These are phyloP conservation scores for Macrophya annulata DNA, from an alignment of 2,888 invertebrate genomes.

Conservation along the genomic window DNA sequence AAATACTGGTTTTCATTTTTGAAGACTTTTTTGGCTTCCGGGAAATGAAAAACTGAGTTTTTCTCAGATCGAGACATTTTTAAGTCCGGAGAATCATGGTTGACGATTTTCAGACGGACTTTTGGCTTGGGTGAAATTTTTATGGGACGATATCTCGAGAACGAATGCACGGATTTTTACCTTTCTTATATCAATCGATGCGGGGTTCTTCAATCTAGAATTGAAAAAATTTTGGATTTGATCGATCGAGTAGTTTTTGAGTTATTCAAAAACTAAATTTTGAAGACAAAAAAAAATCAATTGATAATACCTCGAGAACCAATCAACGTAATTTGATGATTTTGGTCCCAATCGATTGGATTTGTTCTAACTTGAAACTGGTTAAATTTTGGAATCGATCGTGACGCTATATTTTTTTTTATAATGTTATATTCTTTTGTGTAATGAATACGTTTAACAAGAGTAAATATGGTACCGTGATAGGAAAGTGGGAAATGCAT, in stretches of 20 bases:
- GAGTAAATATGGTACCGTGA: neutral
- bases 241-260: no score
- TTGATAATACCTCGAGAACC: neutral
- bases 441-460: constrained; percentile 4
- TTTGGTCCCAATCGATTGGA: neutral
- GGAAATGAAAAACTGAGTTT: neutral
- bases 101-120: neutral
- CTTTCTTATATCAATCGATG: neutral
- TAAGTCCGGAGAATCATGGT: neutral
- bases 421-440: constrained; percentile 1
- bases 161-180: neutral
- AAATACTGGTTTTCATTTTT: neutral
- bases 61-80: neutral
- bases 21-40: neutral
- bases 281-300: neutral
- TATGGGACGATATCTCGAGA: neutral
- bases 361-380: neutral
- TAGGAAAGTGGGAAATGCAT: neutral
- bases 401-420: no score
- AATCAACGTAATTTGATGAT: neutral
- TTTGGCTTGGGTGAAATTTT: neutral
- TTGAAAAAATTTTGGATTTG: neutral
- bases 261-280: neutral
- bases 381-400: neutral
- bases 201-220: neutral